Conservation (phyloP, 2,113 vertebrate genomes). For the Hippocampus zosterae region DNA sequence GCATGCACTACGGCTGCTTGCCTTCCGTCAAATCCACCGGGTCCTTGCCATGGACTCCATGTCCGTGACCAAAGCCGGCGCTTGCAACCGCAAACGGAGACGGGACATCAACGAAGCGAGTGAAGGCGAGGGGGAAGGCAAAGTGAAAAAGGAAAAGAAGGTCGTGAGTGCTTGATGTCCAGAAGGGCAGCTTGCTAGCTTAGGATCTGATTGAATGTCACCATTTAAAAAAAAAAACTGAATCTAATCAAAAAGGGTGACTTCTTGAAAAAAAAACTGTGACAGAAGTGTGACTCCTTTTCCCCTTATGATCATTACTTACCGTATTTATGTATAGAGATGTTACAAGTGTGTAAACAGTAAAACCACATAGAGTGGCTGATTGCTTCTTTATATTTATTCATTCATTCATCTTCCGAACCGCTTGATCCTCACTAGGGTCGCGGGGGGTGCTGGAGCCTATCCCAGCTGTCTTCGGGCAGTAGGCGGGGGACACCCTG, state of each 20-base stretch:
- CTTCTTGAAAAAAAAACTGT: background rate
- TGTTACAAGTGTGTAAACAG: conserved; percentile 20
- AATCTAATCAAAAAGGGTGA: background rate
- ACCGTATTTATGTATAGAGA: conserved; percentile 41
- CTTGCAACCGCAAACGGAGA: conserved; percentile 69
- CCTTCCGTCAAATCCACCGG: conserved; percentile 76
- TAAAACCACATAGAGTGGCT: background rate
- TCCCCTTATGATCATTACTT: conserved; percentile 17
- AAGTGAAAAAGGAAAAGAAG: conserved; percentile 68
- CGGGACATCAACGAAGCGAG: conserved; percentile 47
- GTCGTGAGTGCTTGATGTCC: conserved; percentile 42
- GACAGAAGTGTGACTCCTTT: conserved; percentile 15
- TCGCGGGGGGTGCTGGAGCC: no score
- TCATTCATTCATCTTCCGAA: no score
- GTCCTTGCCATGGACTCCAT: conserved; percentile 72
- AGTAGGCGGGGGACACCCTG: no score
- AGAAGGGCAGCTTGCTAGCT: conserved; percentile 25
- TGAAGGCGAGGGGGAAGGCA: conserved; percentile 47
- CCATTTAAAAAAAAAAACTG: conserved; percentile 17
- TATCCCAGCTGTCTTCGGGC: no score
- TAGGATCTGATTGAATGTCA: conserved; percentile 51
- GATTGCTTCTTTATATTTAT: conserved; percentile 31
- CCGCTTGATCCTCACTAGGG: no score
- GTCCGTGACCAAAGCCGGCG: conserved; percentile 51
- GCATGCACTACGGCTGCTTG: conserved; percentile 72